phyloP scores from a whole-genome alignment of 2,888 invertebrate genomes.

The Ypsolopha scabrella region DNA sequence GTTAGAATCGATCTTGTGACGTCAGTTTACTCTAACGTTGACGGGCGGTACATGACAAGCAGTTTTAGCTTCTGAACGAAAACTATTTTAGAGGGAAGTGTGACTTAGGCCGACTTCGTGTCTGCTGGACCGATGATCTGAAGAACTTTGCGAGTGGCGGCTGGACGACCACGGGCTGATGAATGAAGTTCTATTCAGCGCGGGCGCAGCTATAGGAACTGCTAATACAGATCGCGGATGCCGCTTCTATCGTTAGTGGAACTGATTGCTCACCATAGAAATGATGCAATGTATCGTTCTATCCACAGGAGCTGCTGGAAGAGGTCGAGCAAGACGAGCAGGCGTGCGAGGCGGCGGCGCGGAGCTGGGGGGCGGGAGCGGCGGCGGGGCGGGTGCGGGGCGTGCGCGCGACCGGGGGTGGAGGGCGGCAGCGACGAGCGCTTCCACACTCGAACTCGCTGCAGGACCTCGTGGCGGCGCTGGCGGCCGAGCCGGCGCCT shows the following conservation, averaged over 20 bases:
- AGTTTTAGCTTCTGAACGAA: background rate
- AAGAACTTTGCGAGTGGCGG: no score
- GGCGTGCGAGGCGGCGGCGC: slow-evolving; percentile 65
- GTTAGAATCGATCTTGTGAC: slow-evolving; percentile 65
- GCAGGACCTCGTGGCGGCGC: slow-evolving; percentile 71
- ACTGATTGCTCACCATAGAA: no score
- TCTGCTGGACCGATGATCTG: no score
- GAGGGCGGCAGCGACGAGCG: slow-evolving; percentile 47
- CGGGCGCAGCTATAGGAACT: no score
- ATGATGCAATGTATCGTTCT: no score
- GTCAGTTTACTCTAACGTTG: slow-evolving; percentile 5
- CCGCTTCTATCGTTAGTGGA: no score
- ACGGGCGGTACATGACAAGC: no score
- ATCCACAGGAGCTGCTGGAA: slow-evolving; percentile 75
- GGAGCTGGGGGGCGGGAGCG: slow-evolving; percentile 29
- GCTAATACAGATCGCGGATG: no score
- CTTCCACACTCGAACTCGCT: slow-evolving; percentile 69
- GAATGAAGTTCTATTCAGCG: no score
- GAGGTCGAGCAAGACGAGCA: slow-evolving; percentile 83
- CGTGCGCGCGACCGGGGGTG: slow-evolving; percentile 39
- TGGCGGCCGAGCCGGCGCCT: slow-evolving; percentile 47
- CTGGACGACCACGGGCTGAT: no score
- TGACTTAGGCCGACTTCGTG: no score
- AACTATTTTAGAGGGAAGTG: background rate
- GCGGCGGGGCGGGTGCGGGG: slow-evolving; percentile 34